Base-by-base conservation (phyloP, 1,140 invertebrate species). In the Trialeurodes vaporariorum region DNA sequence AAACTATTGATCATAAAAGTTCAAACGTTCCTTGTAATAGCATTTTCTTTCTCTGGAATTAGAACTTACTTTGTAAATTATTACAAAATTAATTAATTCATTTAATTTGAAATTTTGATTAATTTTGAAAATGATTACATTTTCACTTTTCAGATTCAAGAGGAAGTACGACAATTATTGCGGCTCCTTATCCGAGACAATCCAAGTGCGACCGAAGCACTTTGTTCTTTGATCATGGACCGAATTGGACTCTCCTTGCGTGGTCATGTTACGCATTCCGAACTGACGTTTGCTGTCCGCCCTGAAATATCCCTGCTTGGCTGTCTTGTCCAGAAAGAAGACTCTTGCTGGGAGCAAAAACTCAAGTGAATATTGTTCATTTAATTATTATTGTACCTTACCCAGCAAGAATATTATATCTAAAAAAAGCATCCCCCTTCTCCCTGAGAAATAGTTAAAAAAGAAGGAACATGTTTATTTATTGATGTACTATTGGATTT, bases 311-410 rank as follows among this genome's bases (percentile, higher is more conserved):
- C 93, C 2, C 77, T 98, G 1, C 78, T 98, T 25, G 90, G 93
- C 0, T 89, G 89, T 1, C 83, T 96, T 11, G 85, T 97, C 0
- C 88, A 94, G 71, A 92, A 94, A 71, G 91, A 97, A 75, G 95
- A 98, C 73, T 86, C 89, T 0, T 98, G 94, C 77, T 98, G 95
- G 95, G 94, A 98, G 77, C 87, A 91, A 66, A 90, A 95, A 75
- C 79, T 98, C 0, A 86, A 92, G 59, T 76, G 65, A 60, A 63
- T 65, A 67, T 25, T n/a, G n/a, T n/a, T n/a, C n/a, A n/a, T n/a
- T n/a, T n/a, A n/a, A n/a, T n/a, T n/a, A n/a, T n/a, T n/a, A n/a
- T n/a, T n/a, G n/a, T n/a, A n/a, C n/a, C n/a, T n/a, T n/a, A n/a
- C n/a, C n/a, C n/a, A n/a, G n/a, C n/a, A n/a, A n/a, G n/a, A n/a